Percentiles rank a stretch among this genome's conserved stretches.
These are phyloP conservation scores for Psittacus erithacus DNA, from an alignment of 2,113 vertebrate genomes.

Conservation along the genomic window DNA sequence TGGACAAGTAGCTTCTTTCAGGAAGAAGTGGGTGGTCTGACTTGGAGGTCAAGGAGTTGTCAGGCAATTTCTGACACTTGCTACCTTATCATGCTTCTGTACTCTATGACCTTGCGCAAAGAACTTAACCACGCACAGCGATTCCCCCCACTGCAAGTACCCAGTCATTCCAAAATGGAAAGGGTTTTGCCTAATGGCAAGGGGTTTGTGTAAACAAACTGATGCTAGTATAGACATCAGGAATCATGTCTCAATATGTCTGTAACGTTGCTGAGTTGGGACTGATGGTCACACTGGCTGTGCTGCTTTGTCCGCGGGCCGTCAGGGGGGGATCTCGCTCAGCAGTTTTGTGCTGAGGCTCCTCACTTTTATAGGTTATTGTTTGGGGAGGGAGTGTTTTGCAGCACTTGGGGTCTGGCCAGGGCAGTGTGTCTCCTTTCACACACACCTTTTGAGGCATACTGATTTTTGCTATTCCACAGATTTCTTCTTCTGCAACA, in stretches of 20 bases:
- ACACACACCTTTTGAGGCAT: background rate
- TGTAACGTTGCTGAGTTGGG: rapidly evolving
- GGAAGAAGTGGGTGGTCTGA: background rate
- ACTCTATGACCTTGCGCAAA: background rate
- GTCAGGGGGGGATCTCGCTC: background rate
- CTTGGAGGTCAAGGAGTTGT: background rate
- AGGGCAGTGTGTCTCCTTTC: background rate
- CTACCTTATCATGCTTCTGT: background rate
- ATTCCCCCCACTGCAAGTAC: background rate
- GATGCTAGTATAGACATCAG: background rate
- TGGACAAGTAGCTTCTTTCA: background rate
- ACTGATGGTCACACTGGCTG: background rate
- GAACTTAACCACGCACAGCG: rapidly evolving
- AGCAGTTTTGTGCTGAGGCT: background rate
- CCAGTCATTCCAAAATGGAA: background rate
- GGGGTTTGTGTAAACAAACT: background rate
- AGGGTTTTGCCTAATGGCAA: background rate
- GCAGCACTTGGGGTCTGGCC: background rate
- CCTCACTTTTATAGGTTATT: background rate
- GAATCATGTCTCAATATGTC: background rate
- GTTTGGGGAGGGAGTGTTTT: background rate
- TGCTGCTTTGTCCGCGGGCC: background rate
- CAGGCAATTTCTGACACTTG: background rate
- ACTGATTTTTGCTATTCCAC: background rate
- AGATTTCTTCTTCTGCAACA: background rate